Evolutionary conservation across 2,888 invertebrate species (phyloP), one percentile per base, ranked within the genome.

Genomic region (Dryadula phaetusa): DNA sequence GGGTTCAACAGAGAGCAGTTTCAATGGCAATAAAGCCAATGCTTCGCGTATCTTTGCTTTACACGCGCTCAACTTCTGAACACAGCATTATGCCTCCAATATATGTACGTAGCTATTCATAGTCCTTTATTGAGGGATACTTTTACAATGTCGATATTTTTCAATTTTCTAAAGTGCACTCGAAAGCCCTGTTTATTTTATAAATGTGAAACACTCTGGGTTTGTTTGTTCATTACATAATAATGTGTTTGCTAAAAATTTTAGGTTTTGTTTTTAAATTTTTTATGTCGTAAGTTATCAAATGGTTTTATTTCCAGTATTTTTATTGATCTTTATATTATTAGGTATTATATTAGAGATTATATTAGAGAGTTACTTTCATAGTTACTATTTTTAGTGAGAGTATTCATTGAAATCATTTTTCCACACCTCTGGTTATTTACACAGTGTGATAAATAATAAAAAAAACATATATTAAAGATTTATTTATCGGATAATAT

Each of bases 1-100:
- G 67, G 32, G 75, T 69, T 79, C 76, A 80, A 74, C 70, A 79
- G 77, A 77, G 76, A 81, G 79, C 79, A 82, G 81, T 83, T 80
- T 80, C 78, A 79, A 77, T 76, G 65, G 71, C 70, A 79, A 79
- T 77, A 77, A 77, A 75, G 73, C 72, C 75, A 64, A 63, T 70
- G 69, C 74, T 69, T 74, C 62, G 72, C 74, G 73, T 78, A 79
- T 80, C 80, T 80, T 76, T 78, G 75, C 79, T 73, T 71, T 74
- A 76, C 75, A 49, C 64, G 40, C 64, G 49, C 58, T 49, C 42
- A 56, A 49, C 64, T 65, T 60, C 58, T 42, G 58, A 64, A 53
- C 62, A 49, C 52, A 28, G 64, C 34, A 56, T 46, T 56, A 58
- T 44, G 16, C 44, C 20, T 28, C 0, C 14, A 47, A 47, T 61